phyloP scores from a whole-genome alignment of 2,113 vertebrate species.

The Forbesichthys agassizii region DNA sequence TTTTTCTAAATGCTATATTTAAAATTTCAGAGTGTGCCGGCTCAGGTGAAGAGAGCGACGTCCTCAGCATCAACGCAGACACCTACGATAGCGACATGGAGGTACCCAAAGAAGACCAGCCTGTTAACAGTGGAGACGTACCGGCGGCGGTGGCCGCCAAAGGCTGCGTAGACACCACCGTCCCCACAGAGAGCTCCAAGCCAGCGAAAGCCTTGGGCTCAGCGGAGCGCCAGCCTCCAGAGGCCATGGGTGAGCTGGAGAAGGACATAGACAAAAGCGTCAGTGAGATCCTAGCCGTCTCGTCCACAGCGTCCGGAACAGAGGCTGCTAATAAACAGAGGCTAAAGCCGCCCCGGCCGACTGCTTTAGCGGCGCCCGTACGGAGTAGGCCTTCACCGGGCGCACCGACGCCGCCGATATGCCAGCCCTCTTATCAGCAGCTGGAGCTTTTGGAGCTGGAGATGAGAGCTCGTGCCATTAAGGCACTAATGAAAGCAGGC shows the following conservation, averaged over 20 bases:
- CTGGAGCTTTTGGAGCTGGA: conserved; percentile 94
- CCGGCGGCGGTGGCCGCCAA: not conserved
- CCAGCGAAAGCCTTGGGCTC: conserved; percentile 69
- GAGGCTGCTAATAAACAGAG: conserved; percentile 60
- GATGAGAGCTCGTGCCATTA: conserved; percentile 96
- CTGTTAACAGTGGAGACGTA: conserved; percentile 39
- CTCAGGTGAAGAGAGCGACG: conserved; percentile 91
- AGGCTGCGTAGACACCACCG: conserved; percentile 27
- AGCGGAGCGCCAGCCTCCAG: conserved; percentile 29
- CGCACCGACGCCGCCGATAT: conserved; percentile 42
- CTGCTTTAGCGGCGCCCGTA: conserved; percentile 37
- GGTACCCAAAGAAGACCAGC: conserved; percentile 84
- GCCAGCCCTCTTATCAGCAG: conserved; percentile 91
- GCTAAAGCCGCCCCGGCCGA: conserved; percentile 7
- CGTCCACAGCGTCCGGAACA: conserved; percentile 63
- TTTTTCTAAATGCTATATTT: conserved; percentile 1
- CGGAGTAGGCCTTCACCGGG: not conserved
- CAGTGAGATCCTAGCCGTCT: conserved; percentile 88
- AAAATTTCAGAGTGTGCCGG: conserved; percentile 74
- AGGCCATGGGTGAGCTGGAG: conserved; percentile 86
- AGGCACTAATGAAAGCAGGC: conserved; percentile 96
- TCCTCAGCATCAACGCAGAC: conserved; percentile 96
- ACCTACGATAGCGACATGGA: conserved; percentile 96
- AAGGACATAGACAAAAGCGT: conserved; percentile 96
- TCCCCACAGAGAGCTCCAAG: conserved; percentile 51